Base-by-base conservation (phyloP, 2,113 vertebrate genomes). In the Hydropotes inermis region DNA sequence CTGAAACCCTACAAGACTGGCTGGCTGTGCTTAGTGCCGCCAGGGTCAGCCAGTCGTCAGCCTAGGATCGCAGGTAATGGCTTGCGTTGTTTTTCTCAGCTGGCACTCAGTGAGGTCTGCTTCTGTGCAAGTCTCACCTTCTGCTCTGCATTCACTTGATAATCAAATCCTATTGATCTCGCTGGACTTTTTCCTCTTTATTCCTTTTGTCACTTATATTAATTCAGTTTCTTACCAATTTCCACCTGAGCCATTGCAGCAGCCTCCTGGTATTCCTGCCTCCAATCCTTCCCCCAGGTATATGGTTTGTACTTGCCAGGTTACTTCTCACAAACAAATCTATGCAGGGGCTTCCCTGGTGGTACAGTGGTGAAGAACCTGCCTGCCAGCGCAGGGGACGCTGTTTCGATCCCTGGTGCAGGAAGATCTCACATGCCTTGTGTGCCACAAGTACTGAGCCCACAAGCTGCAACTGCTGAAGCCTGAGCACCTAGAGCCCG, bases 1-100 rank as follows among this genome's bases (percentile, higher is more conserved):
- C 97, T 95, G 55, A 96, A 97, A 74, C 79, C 78, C 83, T 95
- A 6, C 52, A 94, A 58, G 90, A 86, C 92, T 97, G 52, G 85
- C 78, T 98, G 94, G 96, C 84, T 97, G 10, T 14, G 3, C 61
- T 60, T 19, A 23, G 15, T 70, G 76, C 84, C 92, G 27, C 81
- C 85, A 50, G 81, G 84, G 92, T 96, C 85, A 96, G 76, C 93
- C 87, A 96, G 88, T 91, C 88, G 64, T 88, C 90, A 70, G 76
- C 67, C 2, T 58, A 27, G 47, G 50, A 61, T 70, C 88, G 52
- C 54, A 5, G 50, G 10, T 54, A 70, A 57, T 19, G 10, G 30
- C 47, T 74, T 79, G 55, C 25, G 12, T 83, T 97, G 45, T 94
- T 61, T 52, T 70, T 70, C 67, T 76, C 43, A 54, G 28, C 52